phyloP scores from a whole-genome alignment of 2,113 vertebrate genomes.

The Siniperca knerii region DNA sequence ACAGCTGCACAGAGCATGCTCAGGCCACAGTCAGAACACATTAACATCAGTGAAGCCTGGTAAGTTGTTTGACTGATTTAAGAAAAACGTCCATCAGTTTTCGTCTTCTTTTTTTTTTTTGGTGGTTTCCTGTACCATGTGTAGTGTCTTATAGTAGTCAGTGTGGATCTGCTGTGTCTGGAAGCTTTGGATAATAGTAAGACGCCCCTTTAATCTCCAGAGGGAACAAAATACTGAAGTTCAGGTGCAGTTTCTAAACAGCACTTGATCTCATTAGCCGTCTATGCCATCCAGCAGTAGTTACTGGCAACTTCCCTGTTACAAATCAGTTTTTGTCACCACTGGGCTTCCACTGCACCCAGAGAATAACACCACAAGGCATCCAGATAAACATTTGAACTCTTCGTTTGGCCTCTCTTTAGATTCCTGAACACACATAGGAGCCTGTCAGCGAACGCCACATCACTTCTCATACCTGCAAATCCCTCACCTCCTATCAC shows the following conservation, averaged over 20 bases:
- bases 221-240: not conserved
- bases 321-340: not conserved
- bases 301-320: not conserved
- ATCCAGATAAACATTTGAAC: slow-evolving; percentile 10
- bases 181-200: not conserved
- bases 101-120: too few species aligned
- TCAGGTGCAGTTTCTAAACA: not conserved
- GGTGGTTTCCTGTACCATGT: too few species aligned
- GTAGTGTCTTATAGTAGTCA: too few species aligned
- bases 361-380: not conserved
- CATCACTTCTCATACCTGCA: slow-evolving; percentile 9
- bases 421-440: not conserved
- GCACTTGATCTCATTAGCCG: not conserved
- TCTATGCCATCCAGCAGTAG: not conserved
- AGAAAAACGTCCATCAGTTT: too few species aligned
- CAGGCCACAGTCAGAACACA: too few species aligned
- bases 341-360: not conserved
- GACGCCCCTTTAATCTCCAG: not conserved
- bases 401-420: slow-evolving; percentile 14
- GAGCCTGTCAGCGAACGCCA: slow-evolving; percentile 13
- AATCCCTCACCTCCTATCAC: slow-evolving; percentile 5
- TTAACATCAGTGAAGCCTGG: too few species aligned
- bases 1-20: too few species aligned
- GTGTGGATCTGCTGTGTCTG: not conserved
- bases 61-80: too few species aligned